A percentile compares a stretch with the other conserved stretches of the same genome.
phyloP scores from a whole-genome alignment of 2,113 vertebrate genomes.

The Oceanodroma tethys region DNA sequence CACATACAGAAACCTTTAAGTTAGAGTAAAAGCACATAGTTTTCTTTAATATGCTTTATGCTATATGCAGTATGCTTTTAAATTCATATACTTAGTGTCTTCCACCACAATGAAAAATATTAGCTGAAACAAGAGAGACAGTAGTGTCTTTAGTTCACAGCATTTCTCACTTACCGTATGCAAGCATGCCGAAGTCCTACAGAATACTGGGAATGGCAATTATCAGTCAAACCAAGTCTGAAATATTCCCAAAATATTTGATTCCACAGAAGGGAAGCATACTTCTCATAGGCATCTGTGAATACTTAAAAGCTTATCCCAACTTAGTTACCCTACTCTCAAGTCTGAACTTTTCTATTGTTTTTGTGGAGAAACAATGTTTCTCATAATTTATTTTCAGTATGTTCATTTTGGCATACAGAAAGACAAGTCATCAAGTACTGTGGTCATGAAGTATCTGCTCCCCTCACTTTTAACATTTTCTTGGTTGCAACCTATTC shows the following conservation, averaged over 20 bases:
- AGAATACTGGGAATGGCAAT: neutral
- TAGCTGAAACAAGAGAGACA: neutral
- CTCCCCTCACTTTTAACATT: neutral
- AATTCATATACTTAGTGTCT: neutral
- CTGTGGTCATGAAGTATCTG: neutral
- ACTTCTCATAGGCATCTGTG: neutral
- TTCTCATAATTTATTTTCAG: neutral
- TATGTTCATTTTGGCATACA: neutral
- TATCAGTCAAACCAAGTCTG: neutral
- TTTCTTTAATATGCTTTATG: neutral
- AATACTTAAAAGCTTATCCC: neutral
- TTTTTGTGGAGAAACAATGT: neutral
- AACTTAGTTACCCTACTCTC: rapidly evolving
- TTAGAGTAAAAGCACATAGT: neutral
- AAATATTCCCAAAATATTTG: neutral
- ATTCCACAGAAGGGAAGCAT: neutral
- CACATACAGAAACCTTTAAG: neutral
- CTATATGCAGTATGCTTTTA: neutral
- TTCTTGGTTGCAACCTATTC: neutral
- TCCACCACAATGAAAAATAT: neutral
- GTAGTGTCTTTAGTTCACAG: neutral
- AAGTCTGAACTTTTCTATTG: neutral
- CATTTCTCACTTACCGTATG: neutral
- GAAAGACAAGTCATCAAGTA: neutral
- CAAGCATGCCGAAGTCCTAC: rapidly evolving